Base-by-base conservation (phyloP, 1,140 invertebrate genomes). In the Drosophila triauraria region DNA sequence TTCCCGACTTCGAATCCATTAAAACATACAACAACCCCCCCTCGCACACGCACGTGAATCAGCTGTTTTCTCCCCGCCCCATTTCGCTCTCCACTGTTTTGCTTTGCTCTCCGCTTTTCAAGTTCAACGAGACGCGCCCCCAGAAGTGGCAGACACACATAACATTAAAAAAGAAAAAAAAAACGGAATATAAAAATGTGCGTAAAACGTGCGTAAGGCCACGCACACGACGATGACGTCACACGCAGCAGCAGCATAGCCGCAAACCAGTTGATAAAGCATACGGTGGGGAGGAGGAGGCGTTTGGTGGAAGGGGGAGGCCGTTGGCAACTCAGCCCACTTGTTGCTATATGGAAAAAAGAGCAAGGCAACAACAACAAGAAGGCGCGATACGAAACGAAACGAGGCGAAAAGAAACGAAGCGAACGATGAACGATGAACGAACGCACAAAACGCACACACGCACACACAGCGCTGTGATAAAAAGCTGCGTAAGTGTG, bases 361-460 rank as follows among this genome's bases (percentile, higher is more conserved):
- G n/a, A 71, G 32, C 43, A 44, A 48, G 20, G 44, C 51, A 61
- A 6, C 35, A 38, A 38, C 35, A 44, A 63, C 75, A 59, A 35
- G 38, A 47, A 58, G 47, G 44, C 57, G 43, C 35, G 58, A 71
- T 43, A 25, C 68, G 25, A 72, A 76, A 44, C 44, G 46, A 43
- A 46, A 43, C 58, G 54, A 43, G 54, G 35, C 54, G 40, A 44
- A 50, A 61, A 51, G 56, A 62, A 76, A 58, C 56, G 70, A 75
- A 68, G 35, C 32, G 61, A 68, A 65, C 65, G 48, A 79, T 82
- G 58, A 81, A 81, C 57, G 48, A 78, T 82, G 58, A 81, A 82
- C 57, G 65, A 84, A 85, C 82, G 82, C 82, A 82, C 70, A 82
- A 82, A 86, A 79, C 82, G 78, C 78, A 85, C 77, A 75, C 46